Base-by-base conservation (phyloP, 2,888 invertebrate genomes). In the Lycocerus yunnanus region DNA sequence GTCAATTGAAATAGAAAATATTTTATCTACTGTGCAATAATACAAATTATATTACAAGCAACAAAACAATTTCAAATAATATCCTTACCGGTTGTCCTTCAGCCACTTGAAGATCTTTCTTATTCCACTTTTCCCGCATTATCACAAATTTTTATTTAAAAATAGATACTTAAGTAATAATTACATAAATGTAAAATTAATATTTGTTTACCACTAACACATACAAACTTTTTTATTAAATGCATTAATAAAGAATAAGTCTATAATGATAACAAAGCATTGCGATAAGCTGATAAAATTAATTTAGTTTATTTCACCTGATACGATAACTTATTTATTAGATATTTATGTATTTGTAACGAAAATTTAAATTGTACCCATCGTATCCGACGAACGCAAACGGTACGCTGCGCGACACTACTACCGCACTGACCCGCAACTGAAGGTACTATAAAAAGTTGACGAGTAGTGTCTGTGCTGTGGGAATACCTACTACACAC, bases 121-220 rank as follows among this genome's bases (percentile, higher is more conserved):
- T 78, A 63, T 78, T 76, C 78, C 78, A 78, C 68, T 73, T 78
- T 68, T 76, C 78, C n/a, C 74, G 74, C 78, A 78, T 78, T 71
- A 63, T 72, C 73, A 65, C 71, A 60, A 14, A 15, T 21, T 59
- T 61, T 20, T 24, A 5, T 18, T 20, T 14, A 16, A 27, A 71
- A 63, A 16, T 18, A 1, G 5, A 1, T 24, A 24, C 3, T 21
- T 21, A 21, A 24, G 13, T 43, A 43, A 43, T 43, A n/a, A 8
- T 43, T 43, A n/a, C 43, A 43, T 43, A 43, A 43, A 43, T 43
- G 1, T 43, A n/a, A n/a, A 43, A n/a, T 43, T 43, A 43, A n/a
- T 43, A 43, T 43, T 43, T 43, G 8, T 43, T 43, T n/a, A n/a
- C n/a, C 43, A 43, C 43, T n/a, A 6, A 24, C n/a, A 43, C 43